Evolutionary conservation across 2,888 invertebrate species (phyloP), one percentile per base, ranked within the genome.

Genomic region (Ectemnius lituratus): DNA sequence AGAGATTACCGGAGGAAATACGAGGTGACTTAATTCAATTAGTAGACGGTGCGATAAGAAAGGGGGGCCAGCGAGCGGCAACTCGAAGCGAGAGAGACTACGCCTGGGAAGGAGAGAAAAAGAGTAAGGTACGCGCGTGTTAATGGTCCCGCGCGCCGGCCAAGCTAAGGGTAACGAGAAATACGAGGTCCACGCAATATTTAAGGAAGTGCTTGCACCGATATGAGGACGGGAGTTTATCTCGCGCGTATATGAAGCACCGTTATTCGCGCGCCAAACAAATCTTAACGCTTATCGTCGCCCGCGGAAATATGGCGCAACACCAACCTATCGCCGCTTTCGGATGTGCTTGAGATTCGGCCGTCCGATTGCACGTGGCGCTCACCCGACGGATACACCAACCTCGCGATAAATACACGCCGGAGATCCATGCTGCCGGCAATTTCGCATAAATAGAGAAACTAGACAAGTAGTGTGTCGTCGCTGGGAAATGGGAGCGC

Each of bases 401-500:
- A 1, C 37, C 8, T 1, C 8, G 37, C 1, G 5, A 37, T 37
- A 37, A 37, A 37, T 37, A 11, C 37, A 1, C 37, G 37, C 8
- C 37, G 37, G 37, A 6, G 37, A 37, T 6, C 11, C 14, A 4
- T 16, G 52, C 13, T 5, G 52, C 14, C 16, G 70, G 56, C 37
- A 66, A 78, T 80, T 83, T 83, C 79, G 85, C 78, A 68, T 70
- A 78, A 82, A 79, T 70, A 74, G 73, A 65, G 74, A 82, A 78
- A 75, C 67, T 63, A 68, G 75, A 70, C 14, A 62, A 70, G 66
- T 59, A 71, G 63, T 70, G 71, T 27, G 20, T 46, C 66, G 69
- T 61, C 62, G 69, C 67, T 72, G 73, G 71, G 81, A 77, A 88
- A 89, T 84, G 86, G 75, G 89, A 88, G 86, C 87, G 86, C 85